Evolutionary conservation across 1,140 invertebrate species (phyloP).

Genomic region (Anastrepha obliqua): DNA sequence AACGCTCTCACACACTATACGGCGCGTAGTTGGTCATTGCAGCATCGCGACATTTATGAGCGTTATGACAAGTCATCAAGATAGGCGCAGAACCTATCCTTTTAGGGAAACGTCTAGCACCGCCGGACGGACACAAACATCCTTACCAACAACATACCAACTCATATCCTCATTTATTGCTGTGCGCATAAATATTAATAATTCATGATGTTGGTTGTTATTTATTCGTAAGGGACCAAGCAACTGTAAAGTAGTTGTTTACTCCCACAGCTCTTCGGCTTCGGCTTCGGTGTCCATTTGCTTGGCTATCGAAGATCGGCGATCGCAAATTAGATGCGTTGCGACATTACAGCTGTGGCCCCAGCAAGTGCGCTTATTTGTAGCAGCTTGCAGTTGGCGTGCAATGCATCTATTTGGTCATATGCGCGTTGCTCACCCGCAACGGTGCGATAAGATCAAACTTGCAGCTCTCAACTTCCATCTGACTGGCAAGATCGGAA

Average conservation of each 20-base stretch:
- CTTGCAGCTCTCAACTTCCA: constrained; percentile 22
- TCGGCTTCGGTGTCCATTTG: not conserved
- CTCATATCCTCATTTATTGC: not conserved
- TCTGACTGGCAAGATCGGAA: constrained; percentile 20
- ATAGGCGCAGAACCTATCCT: constrained; percentile 38
- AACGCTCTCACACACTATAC: constrained; percentile 22
- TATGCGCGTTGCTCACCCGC: constrained; percentile 17
- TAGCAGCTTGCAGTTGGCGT: not conserved
- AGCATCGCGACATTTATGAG: constrained; percentile 39
- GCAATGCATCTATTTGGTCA: constrained; percentile 30
- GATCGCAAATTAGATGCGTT: constrained; percentile 51
- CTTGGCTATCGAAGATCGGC: constrained; percentile 32
- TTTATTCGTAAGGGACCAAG: not conserved
- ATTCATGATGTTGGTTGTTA: constrained; percentile 29
- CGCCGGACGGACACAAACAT: not conserved
- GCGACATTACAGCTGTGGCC: not conserved
- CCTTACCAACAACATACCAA: not conserved
- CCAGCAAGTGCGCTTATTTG: constrained; percentile 13
- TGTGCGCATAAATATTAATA: constrained; percentile 38
- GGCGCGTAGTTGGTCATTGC: not conserved
- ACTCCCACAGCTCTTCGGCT: constrained; percentile 41
- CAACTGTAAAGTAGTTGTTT: not conserved
- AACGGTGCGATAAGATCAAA: constrained; percentile 37
- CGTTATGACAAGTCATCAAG: constrained; percentile 48
- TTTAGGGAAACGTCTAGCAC: constrained; percentile 28